A percentile compares a stretch with the other conserved stretches of the same genome.
phyloP scores from a whole-genome alignment of 2,797 vertebrate genomes.

The Coreius guichenoti region DNA sequence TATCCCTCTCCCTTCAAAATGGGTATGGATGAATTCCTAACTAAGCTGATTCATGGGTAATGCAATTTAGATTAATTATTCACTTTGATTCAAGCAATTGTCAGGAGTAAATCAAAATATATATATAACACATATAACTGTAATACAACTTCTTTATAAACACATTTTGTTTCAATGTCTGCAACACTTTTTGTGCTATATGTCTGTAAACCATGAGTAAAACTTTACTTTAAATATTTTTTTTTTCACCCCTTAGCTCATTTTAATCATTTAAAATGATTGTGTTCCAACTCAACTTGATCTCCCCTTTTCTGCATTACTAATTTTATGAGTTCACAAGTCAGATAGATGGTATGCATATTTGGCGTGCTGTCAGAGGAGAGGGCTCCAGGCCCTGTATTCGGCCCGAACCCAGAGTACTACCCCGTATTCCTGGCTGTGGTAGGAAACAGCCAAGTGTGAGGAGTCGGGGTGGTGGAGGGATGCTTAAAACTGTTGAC shows the following conservation, averaged over 20 bases:
- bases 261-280: background rate
- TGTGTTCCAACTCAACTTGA: background rate
- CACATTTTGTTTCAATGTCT: background rate
- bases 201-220: background rate
- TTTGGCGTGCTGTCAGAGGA: too few relatives aligned
- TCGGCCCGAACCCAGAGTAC: too few relatives aligned
- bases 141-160: background rate
- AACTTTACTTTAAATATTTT: too few relatives aligned
- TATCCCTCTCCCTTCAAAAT: too few relatives aligned
- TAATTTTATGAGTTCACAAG: too few relatives aligned
- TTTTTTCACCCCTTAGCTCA: background rate
- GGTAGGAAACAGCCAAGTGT: too few relatives aligned
- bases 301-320: background rate
- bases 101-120: background rate
- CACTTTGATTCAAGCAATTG: background rate
- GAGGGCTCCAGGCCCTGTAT: too few relatives aligned
- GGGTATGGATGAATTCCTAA: background rate
- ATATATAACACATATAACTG: too few relatives aligned
- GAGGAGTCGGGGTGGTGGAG: too few relatives aligned
- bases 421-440: too few relatives aligned
- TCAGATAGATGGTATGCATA: too few relatives aligned
- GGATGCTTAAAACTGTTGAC: too few relatives aligned
- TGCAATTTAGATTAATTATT: background rate
- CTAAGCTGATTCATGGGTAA: background rate
- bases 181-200: background rate